Base-by-base conservation (phyloP, 2,113 vertebrate genomes). In the Lepus americanus region DNA sequence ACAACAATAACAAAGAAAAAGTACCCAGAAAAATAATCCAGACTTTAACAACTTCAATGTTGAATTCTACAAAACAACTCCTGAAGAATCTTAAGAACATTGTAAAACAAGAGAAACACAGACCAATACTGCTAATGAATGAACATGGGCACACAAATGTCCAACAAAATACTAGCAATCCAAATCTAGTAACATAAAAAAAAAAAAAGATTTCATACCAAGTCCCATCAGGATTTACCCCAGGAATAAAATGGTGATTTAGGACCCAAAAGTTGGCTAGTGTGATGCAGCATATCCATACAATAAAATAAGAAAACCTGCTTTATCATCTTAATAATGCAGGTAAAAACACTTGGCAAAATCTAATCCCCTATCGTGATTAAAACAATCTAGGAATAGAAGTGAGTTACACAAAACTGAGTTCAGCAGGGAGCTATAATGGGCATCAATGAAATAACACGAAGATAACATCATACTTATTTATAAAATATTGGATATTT, bases 191-290 rank as follows among this genome's bases (percentile, higher is more conserved):
- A 67, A n/a, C 9, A 91, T 23, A 20, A 16, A 59, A 59, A 74
- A 74, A 36, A 36, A 36, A 81, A 90, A 67, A 66, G 11, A 51
- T 81, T 80, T 74, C 36, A 36, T 13, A 74, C 63, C 19, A 78
- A 25, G 55, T n/a, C 49, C n/a, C 72, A 36, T 0, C 39, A 12
- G 25, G 9, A 80, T 80, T 74, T 81, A 86, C 25, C 6, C 16
- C 25, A 93, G 31, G 39, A 83, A 89, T 49, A 19, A 61, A 87
- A 90, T 25, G 49, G 23, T 78, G 17, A 51, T 77, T 95, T 70
- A 87, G 83, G 22, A 87, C 8, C 10, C 64, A 94, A 82, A 82
- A 55, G 61, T 77, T 9, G 49, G 80, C 73, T 63, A 81, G 39
- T 81, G 31, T 90, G 77, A 90, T 33, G 83, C 9, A 66, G 7